Evolutionary conservation across 2,113 vertebrate species (phyloP).

Genomic region (Cervus canadensis): DNA sequence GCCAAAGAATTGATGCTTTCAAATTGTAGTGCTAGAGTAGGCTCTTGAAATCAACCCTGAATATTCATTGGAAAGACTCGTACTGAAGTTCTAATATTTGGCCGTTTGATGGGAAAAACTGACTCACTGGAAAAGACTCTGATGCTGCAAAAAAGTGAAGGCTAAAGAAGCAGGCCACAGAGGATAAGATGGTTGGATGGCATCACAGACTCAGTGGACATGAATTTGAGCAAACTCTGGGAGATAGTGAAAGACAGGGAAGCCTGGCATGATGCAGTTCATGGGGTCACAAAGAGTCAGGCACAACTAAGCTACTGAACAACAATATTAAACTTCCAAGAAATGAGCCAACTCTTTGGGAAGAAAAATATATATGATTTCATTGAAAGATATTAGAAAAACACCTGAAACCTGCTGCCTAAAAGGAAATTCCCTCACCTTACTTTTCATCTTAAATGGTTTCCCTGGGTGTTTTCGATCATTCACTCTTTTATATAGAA

Average conservation of each 20-base stretch:
- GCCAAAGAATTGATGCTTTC: background rate
- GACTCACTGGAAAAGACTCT: background rate
- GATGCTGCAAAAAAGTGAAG: background rate
- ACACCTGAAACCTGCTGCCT: background rate
- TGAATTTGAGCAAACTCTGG: background rate
- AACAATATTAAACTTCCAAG: background rate
- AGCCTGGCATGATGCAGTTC: background rate
- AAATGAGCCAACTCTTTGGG: background rate
- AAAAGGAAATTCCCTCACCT: background rate
- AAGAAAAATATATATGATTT: background rate
- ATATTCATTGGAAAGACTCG: background rate
- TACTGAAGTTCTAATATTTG: background rate
- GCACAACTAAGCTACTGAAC: background rate
- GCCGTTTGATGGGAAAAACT: background rate
- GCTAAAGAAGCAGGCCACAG: background rate
- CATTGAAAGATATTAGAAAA: background rate
- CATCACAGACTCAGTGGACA: background rate
- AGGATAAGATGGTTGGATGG: background rate
- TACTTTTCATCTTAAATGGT: background rate
- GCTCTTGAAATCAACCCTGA: background rate
- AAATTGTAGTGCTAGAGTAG: background rate
- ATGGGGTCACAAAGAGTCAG: background rate
- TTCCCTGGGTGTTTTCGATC: background rate
- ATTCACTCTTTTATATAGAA: background rate
- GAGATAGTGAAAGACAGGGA: background rate